Evolutionary conservation across 2,797 vertebrate genomes (phyloP).

Genomic region (Sebastes trivittatus): DNA sequence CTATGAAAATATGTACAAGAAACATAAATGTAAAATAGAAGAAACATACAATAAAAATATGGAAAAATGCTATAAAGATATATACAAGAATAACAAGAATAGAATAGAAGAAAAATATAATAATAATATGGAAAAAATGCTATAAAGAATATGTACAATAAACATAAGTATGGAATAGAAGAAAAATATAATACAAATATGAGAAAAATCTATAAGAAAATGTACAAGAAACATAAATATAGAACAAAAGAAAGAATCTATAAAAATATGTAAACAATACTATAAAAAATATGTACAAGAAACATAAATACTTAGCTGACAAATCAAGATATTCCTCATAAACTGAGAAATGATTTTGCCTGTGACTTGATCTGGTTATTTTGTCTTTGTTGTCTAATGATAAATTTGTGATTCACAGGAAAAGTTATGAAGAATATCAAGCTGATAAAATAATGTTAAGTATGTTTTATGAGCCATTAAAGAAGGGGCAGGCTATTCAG

Average conservation of each 20-base stretch:
- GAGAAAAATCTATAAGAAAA: background rate
- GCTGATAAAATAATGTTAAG: background rate
- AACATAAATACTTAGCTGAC: background rate
- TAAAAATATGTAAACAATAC: background rate
- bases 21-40: too few relatives aligned
- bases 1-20: too few relatives aligned
- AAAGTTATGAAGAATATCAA: background rate
- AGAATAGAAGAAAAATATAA: too few relatives aligned
- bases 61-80: too few relatives aligned
- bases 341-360: background rate
- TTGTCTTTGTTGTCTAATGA: background rate
- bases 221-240: background rate
- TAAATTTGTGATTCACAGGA: background rate
- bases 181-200: background rate
- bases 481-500: too few relatives aligned
- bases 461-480: background rate
- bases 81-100: accelerated
- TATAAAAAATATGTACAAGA: too few relatives aligned
- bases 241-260: background rate
- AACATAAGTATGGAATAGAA: too few relatives aligned
- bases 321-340: background rate
- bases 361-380: background rate
- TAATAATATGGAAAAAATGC: too few relatives aligned
- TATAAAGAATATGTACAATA: too few relatives aligned
- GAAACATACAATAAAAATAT: too few relatives aligned